Evolutionary conservation across 2,797 vertebrate species (phyloP).

Genomic region (Buphagus erythrorhynchus): DNA sequence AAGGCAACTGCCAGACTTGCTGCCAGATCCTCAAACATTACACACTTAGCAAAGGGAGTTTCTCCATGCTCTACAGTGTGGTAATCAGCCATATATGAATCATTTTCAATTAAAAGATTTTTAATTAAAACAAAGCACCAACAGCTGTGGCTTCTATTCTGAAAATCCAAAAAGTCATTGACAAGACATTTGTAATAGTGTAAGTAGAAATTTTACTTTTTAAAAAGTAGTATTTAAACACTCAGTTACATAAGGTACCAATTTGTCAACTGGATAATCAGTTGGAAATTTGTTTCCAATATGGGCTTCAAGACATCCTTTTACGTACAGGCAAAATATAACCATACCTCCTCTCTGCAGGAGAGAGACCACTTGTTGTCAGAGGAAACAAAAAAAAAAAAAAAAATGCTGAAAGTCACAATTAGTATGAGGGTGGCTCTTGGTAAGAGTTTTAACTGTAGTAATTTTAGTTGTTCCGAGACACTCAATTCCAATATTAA

Average conservation of each 20-base stretch:
- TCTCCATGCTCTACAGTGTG: slow-evolving; percentile 44
- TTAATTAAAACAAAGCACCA: slow-evolving; percentile 27
- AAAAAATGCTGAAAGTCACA: background rate
- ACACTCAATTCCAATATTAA: slow-evolving; percentile 39
- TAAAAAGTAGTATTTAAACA: slow-evolving; percentile 67
- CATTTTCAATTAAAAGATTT: slow-evolving; percentile 42
- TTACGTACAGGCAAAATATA: slow-evolving; percentile 63
- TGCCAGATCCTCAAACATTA: slow-evolving; percentile 60
- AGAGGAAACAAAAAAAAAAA: background rate
- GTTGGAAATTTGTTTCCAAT: slow-evolving; percentile 72
- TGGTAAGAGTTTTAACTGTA: slow-evolving; percentile 17
- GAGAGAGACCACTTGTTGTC: slow-evolving; percentile 34
- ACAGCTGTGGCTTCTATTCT: slow-evolving; percentile 45
- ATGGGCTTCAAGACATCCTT: slow-evolving; percentile 69
- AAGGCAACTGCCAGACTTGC: slow-evolving; percentile 59
- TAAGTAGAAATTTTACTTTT: slow-evolving; percentile 73
- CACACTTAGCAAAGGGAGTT: slow-evolving; percentile 33
- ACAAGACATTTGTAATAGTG: slow-evolving; percentile 46
- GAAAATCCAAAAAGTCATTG: slow-evolving; percentile 66
- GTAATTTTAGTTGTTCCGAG: slow-evolving; percentile 30
- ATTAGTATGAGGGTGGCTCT: slow-evolving; percentile 38
- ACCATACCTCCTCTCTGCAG: slow-evolving; percentile 53
- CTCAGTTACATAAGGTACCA: slow-evolving; percentile 70
- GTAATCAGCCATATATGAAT: slow-evolving; percentile 34
- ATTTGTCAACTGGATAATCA: slow-evolving; percentile 74